Evolutionary conservation across 2,888 invertebrate genomes (phyloP).

Genomic region (Cephus pygmeus): DNA sequence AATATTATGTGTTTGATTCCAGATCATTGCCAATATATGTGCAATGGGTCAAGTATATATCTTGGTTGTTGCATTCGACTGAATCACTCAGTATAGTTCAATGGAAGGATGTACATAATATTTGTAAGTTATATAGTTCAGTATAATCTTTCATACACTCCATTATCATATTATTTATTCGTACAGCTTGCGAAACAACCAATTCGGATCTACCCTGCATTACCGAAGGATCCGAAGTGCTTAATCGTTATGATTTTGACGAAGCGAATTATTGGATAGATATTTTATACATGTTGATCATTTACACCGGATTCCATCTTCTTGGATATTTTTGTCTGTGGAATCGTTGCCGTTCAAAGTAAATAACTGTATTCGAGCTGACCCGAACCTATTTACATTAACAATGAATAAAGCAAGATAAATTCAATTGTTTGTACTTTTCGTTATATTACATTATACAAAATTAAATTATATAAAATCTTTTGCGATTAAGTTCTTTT

Average conservation of each 20-base stretch:
- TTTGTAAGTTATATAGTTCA: conserved; percentile 69
- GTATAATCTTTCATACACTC: background rate
- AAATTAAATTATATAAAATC: background rate
- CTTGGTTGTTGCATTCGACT: conserved; percentile 89
- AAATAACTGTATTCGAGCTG: background rate
- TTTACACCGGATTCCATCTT: conserved; percentile 78
- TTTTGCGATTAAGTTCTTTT: background rate
- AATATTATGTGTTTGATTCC: conserved; percentile 42
- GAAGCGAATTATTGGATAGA: conserved; percentile 74
- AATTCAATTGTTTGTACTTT: background rate
- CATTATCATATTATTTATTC: background rate
- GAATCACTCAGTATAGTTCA: conserved; percentile 86
- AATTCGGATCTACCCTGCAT: conserved; percentile 77
- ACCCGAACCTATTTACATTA: background rate
- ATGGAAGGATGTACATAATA: conserved; percentile 81
- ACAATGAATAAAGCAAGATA: background rate
- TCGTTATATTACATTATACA: background rate
- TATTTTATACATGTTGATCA: conserved; percentile 73
- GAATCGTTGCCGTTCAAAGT: conserved; percentile 63
- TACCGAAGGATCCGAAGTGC: conserved; percentile 77
- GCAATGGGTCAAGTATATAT: conserved; percentile 82
- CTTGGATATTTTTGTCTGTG: conserved; percentile 77
- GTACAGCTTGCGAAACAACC: conserved; percentile 72
- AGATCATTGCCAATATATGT: conserved; percentile 79
- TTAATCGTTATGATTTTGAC: conserved; percentile 79